Evolutionary conservation across 2,113 vertebrate genomes (phyloP), one percentile per base, ranked within the genome.

Genomic region (Xiphias gladius): DNA sequence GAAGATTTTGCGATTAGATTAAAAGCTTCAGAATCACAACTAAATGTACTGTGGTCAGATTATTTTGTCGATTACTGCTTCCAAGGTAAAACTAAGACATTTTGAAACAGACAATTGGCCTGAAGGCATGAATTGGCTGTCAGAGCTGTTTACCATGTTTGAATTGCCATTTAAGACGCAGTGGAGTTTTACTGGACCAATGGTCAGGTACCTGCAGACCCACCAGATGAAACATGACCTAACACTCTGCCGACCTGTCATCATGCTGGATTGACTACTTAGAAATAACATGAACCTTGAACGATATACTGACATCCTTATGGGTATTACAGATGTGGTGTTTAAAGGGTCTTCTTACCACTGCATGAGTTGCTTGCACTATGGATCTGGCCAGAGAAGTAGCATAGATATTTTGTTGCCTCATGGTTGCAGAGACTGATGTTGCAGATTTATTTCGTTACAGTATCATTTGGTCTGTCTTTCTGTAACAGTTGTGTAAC

Each of bases 161-260:
- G 67, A 39, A 58, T 61, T 37, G 28, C 67, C 19, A 5, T 54
- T 55, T 8, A 39, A 64, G 48, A 68, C 55, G 55, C 7, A 30
- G 19, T 1, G 28, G 48, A 48, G 19, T 2, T 22, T 26, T 17
- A 46, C 50, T 55, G 48, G 55, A 24, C 22, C 24, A n/a, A n/a
- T 62, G 69, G 32, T 52, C 14, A 52, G 64, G 55, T 57, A 14
- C 67, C 43, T 61, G 26, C 41, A 11, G 57, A 48, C 20, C 37
- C 65, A 39, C 43, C 66, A 10, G 24, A 73, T 39, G 73, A 74
- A 82, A 88, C 64, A 4, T 8, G 86, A 66, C 10, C 78, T 35
- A 0, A 7, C 28, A 16, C 55, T 41, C 16, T 30, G 28, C 55
- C 8, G 55, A 24, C 52, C 37, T 76, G 62, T 79, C 70, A 75